Conservation (phyloP, 2,113 vertebrate species). For the Misgurnus mizolepis region DNA sequence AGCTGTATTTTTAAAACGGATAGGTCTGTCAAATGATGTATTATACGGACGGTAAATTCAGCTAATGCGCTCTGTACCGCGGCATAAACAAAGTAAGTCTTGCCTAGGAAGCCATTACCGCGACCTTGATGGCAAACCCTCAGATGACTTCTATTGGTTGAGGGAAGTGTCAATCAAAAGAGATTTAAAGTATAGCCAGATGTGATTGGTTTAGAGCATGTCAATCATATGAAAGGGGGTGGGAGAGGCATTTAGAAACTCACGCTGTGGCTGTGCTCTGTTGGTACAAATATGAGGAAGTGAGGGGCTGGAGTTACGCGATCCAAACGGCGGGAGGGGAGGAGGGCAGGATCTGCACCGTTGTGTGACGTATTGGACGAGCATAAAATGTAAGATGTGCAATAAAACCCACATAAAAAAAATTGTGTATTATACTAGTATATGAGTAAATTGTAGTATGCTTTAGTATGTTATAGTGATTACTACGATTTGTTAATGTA, state of each 20-base stretch:
- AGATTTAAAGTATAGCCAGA: background rate
- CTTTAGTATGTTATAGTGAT: too few relatives aligned
- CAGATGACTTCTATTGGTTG: conserved; percentile 55
- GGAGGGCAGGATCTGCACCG: background rate
- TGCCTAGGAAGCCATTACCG: conserved; percentile 69
- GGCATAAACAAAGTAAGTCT: conserved; percentile 76
- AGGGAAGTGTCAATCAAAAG: conserved; percentile 38
- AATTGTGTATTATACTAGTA: too few relatives aligned
- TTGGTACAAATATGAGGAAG: conserved; percentile 70
- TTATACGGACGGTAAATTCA: conserved; percentile 13
- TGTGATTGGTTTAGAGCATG: conserved; percentile 55
- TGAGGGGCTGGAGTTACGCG: conserved; percentile 60
- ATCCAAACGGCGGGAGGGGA: conserved; percentile 55
- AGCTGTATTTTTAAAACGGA: background rate
- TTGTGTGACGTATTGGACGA: background rate
- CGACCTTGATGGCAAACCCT: conserved; percentile 57
- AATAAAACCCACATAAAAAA: background rate
- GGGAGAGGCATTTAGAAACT: conserved; percentile 37
- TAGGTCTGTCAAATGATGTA: background rate
- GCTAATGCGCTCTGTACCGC: conserved; percentile 58
- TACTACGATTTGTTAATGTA: too few relatives aligned
- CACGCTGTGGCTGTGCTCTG: conserved; percentile 31
- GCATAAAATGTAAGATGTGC: background rate
- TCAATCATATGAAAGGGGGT: conserved; percentile 50
- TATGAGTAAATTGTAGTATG: too few relatives aligned